Evolutionary conservation across 2,888 invertebrate genomes (phyloP).

Genomic region (Erebia ligea): DNA sequence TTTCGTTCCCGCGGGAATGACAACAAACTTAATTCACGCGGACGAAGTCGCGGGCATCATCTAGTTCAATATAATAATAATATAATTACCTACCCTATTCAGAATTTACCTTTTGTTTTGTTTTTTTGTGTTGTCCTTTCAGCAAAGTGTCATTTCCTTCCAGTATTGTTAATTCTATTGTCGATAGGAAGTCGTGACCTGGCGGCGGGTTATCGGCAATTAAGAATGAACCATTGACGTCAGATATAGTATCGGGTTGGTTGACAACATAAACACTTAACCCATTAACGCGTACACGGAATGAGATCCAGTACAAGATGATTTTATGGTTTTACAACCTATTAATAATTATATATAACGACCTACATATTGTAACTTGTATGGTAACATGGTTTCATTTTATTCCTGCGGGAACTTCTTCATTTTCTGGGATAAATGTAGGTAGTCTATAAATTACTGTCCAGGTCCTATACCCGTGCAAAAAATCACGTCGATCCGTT

Average conservation of each 20-base stretch:
- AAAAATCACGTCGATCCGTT: too few relatives aligned
- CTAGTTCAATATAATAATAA: too few relatives aligned
- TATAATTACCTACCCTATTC: not conserved
- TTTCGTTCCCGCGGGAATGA: too few relatives aligned
- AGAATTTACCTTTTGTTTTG: conserved; percentile 10
- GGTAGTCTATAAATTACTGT: too few relatives aligned
- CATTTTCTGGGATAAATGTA: too few relatives aligned
- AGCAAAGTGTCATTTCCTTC: conserved; percentile 33
- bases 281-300: conserved; percentile 20
- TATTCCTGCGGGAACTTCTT: too few relatives aligned
- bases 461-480: too few relatives aligned
- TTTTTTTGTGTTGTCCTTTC: conserved; percentile 23
- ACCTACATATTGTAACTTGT: not conserved
- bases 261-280: conserved; percentile 33
- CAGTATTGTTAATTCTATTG: conserved; percentile 37
- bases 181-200: conserved; percentile 56
- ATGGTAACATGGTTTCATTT: not conserved
- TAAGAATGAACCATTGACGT: conserved; percentile 55
- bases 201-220: conserved; percentile 56
- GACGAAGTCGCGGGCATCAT: too few relatives aligned
- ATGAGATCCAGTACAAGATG: not conserved
- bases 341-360: too few relatives aligned
- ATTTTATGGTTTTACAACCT: not conserved
- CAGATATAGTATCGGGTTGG: conserved; percentile 47
- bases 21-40: too few relatives aligned